Percentiles rank a stretch among this genome's conserved stretches.
phyloP scores from a whole-genome alignment of 2,888 invertebrate genomes.

The Nephrotoma guestfalica region DNA sequence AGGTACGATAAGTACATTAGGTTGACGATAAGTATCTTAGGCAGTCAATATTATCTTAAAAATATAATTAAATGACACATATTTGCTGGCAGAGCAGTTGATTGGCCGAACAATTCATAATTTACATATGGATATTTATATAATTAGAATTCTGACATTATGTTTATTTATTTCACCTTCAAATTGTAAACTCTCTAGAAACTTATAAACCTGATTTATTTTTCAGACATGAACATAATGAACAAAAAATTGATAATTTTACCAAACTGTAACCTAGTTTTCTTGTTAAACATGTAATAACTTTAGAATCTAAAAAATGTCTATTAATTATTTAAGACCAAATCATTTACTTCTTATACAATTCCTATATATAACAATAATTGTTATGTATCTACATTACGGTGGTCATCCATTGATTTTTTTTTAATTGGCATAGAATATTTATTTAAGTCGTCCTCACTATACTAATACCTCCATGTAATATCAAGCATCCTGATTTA shows the following conservation, averaged over 20 bases:
- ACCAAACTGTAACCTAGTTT: not conserved
- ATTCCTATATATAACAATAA: not conserved
- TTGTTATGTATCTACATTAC: not conserved
- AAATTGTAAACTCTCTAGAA: not conserved
- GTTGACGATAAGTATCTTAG: too few relatives aligned
- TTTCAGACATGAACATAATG: not conserved
- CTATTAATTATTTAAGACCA: not conserved
- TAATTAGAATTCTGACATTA: too few relatives aligned
- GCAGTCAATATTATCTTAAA: too few relatives aligned
- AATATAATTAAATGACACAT: too few relatives aligned
- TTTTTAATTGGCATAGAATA: not conserved
- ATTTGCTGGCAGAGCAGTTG: too few relatives aligned
- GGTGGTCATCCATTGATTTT: not conserved
- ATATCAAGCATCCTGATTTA: not conserved
- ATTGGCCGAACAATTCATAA: too few relatives aligned
- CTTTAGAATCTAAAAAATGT: not conserved
- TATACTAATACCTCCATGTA: not conserved
- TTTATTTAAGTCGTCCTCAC: not conserved
- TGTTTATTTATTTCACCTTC: too few relatives aligned
- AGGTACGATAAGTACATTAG: too few relatives aligned
- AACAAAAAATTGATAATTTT: not conserved
- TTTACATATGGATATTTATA: too few relatives aligned
- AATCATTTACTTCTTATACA: not conserved
- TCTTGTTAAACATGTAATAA: not conserved
- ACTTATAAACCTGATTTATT: not conserved